Evolutionary conservation across 2,113 vertebrate genomes (phyloP), one percentile per base, ranked within the genome.

Genomic region (Chrysemys picta): DNA sequence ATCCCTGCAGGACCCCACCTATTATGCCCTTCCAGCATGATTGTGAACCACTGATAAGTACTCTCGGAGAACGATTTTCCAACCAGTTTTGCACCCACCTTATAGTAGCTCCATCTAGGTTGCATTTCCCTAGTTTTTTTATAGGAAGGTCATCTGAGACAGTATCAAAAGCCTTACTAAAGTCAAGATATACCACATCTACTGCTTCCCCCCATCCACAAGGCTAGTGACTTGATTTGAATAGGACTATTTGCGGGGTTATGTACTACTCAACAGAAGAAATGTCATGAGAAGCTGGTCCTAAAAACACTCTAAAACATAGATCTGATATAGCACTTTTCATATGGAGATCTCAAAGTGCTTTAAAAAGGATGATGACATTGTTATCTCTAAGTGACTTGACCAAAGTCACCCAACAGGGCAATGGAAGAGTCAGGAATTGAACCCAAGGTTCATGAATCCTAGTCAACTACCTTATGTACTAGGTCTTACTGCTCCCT

Each of bases 221-320:
- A 8, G 53, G 21, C 53, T 54, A 54, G 53, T 54, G 25, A 83
- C 80, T 83, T 65, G 25, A 69, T 7, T n/a, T 85, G 25, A 81
- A 65, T 42, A 65, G 62, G 8, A 75, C 38, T 22, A 65, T 78
- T 10, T 31, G 4, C 4, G 5, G 14, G 0, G 0, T 45, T 19
- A 3, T 0, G 0, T 80, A 8, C 78, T 89, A 54, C 17, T 25
- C 62, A 65, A 17, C 8, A 35, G 16, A 65, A 65, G 62, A 65
- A 38, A 1, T 89, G 10, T 29, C 3, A 1, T 2, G 87, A 49
- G 31, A 83, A 69, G 85, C 81, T 82, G 57, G 57, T 47, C 31
- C 0, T 0, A 90, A 90, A 82, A 69, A 35, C 31, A 1, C 0
- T 5, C 3, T 2, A 84, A 88, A 57, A 2, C 12, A 82, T 4